phyloP scores from a whole-genome alignment of 2,113 vertebrate genomes.

The Mormoops blainvillei region DNA sequence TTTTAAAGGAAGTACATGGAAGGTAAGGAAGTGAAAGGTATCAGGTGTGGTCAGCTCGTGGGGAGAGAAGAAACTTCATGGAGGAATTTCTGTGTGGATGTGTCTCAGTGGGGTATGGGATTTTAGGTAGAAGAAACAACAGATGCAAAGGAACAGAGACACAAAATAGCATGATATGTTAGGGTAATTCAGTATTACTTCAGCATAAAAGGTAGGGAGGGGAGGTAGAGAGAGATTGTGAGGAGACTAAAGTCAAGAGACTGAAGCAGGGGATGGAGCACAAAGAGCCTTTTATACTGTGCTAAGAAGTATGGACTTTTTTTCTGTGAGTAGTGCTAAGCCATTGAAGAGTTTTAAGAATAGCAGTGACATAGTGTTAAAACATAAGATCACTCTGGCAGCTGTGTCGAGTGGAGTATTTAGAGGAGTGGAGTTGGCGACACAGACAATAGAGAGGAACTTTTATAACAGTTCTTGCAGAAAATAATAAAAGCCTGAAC shows the following conservation, averaged over 20 bases:
- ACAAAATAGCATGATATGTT: background rate
- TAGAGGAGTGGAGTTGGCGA: background rate
- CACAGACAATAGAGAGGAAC: background rate
- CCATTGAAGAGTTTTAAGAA: conserved; percentile 48
- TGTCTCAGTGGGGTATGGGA: background rate
- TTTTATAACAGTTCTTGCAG: background rate
- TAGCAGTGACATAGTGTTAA: conserved; percentile 25
- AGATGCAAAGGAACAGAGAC: background rate
- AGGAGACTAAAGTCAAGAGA: background rate
- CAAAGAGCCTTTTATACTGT: conserved; percentile 37
- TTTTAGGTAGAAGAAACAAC: background rate
- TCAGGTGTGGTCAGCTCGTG: background rate
- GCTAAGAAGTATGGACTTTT: background rate
- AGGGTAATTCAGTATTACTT: background rate
- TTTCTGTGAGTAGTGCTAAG: conserved; percentile 31
- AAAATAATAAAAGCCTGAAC: conserved; percentile 22
- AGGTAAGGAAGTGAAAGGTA: background rate
- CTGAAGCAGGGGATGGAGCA: background rate
- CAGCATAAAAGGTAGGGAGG: background rate
- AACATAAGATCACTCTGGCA: conserved; percentile 31
- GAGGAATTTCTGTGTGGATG: background rate
- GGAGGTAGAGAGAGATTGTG: background rate
- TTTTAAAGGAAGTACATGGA: too few relatives aligned
- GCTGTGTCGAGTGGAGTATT: conserved; percentile 12
- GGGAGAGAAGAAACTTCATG: background rate